phyloP scores from a whole-genome alignment of 2,888 invertebrate genomes.

The Trissolcus brochymenae region DNA sequence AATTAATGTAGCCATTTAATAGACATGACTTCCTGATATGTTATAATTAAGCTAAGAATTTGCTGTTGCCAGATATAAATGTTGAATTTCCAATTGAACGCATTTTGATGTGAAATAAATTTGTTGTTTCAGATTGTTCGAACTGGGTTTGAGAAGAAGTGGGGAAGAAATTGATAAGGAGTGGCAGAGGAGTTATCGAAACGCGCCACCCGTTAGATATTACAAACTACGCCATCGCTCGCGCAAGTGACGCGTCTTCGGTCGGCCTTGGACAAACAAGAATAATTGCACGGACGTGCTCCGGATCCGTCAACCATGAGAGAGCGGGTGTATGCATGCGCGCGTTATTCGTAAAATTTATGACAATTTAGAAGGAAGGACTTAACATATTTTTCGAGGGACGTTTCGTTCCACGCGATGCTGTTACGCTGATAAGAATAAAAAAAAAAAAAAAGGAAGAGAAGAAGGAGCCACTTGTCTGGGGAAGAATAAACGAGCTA shows the following conservation, averaged over 20 bases:
- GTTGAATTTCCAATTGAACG: too few relatives aligned
- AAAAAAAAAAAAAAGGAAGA: too few relatives aligned
- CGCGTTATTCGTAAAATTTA: not conserved
- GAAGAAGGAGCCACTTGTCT: constrained; percentile 1
- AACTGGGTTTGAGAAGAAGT: constrained; percentile 3
- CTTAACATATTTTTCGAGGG: too few relatives aligned
- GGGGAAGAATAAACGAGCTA: constrained; percentile 13
- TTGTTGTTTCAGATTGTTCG: not conserved
- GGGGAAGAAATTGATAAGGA: constrained; percentile 3
- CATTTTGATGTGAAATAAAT: not conserved
- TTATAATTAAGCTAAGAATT: too few relatives aligned
- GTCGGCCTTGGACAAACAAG: constrained; percentile 50
- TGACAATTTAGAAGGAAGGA: too few relatives aligned
- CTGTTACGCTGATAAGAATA: constrained; percentile 10
- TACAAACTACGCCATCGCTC: constrained; percentile 43
- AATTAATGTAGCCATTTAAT: too few relatives aligned
- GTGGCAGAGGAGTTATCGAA: constrained; percentile 2
- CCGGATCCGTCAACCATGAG: constrained; percentile 36
- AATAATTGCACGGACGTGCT: constrained; percentile 55
- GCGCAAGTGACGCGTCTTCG: constrained; percentile 49
- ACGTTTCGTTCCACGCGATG: not conserved
- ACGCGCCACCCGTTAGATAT: constrained; percentile 43
- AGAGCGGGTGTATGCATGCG: constrained; percentile 3
- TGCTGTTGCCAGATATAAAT: too few relatives aligned
- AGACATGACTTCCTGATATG: too few relatives aligned